phyloP scores from a whole-genome alignment of 2,888 invertebrate species.

The Bugula neritina region DNA sequence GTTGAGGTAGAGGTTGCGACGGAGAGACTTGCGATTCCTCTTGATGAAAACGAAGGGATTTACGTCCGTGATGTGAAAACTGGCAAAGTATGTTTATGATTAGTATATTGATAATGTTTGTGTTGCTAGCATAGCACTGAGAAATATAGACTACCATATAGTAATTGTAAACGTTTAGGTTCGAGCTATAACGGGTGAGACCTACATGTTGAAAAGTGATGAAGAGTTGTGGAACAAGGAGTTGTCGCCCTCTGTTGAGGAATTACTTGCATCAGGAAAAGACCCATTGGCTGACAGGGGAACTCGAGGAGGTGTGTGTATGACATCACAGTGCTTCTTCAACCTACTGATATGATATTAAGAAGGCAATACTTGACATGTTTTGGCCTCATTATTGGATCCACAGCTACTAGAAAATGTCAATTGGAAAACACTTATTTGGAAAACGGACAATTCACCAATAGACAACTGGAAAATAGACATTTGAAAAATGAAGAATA shows the following conservation, averaged over 20 bases:
- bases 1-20: conserved; percentile 56
- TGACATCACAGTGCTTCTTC: too few species aligned
- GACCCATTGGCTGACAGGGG: conserved; percentile 56
- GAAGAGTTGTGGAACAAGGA: conserved; percentile 54
- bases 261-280: conserved; percentile 39
- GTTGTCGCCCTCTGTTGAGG: conserved; percentile 53
- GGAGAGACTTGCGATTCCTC: conserved; percentile 54
- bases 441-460: too few species aligned
- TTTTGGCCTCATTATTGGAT: too few species aligned
- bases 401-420: too few species aligned
- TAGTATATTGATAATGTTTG: background rate
- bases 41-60: conserved; percentile 57
- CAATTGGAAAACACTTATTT: too few species aligned
- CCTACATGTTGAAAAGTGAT: conserved; percentile 57
- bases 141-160: too few species aligned
- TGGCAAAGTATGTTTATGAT: conserved; percentile 44
- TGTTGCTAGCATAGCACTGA: too few species aligned
- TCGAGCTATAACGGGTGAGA: conserved; percentile 54
- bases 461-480: too few species aligned
- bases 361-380: too few species aligned
- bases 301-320: conserved; percentile 32
- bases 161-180: conserved; percentile 38
- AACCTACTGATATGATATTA: too few species aligned
- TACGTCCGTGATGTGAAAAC: conserved; percentile 56
- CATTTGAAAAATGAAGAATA: too few species aligned